phyloP scores from a whole-genome alignment of 2,113 vertebrate genomes.

The Periophthalmodon schlosseri region DNA sequence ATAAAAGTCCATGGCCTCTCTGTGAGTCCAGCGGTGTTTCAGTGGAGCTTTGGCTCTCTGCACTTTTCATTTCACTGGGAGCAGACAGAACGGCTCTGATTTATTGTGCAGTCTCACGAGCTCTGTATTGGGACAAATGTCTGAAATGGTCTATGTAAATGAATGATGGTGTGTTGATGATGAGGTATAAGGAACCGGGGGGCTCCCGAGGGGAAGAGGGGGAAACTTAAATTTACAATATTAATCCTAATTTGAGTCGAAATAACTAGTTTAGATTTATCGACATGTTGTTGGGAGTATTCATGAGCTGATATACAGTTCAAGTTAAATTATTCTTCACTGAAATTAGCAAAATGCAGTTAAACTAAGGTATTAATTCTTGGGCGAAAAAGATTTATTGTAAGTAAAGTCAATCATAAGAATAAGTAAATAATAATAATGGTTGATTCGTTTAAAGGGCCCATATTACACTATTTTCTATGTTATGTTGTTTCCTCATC shows the following conservation, averaged over 20 bases:
- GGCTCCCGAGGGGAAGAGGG: not conserved
- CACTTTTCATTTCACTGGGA: conserved; percentile 29
- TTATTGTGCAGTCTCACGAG: conserved; percentile 45
- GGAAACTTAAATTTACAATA: not conserved
- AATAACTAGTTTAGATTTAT: not conserved
- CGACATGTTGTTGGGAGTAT: not conserved
- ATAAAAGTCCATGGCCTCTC: not conserved
- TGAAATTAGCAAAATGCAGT: not conserved
- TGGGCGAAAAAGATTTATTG: not conserved
- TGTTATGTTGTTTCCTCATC: too few relatives aligned
- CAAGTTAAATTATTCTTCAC: not conserved
- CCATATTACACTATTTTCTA: too few relatives aligned
- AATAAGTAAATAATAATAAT: not conserved
- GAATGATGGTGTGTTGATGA: conserved; percentile 46
- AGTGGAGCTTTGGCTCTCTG: conserved; percentile 10
- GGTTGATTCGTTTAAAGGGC: too few relatives aligned
- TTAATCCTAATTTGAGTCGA: not conserved
- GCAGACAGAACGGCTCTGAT: conserved; percentile 40
- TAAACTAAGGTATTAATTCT: not conserved
- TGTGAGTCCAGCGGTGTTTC: not conserved
- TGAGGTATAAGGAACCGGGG: conserved; percentile 20
- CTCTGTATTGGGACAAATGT: conserved; percentile 41
- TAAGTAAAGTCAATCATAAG: not conserved
- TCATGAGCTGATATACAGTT: not conserved
- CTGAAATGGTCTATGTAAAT: conserved; percentile 53